Evolutionary conservation across 2,888 invertebrate genomes (phyloP).

Genomic region (Callyntrura guangdongensis): DNA sequence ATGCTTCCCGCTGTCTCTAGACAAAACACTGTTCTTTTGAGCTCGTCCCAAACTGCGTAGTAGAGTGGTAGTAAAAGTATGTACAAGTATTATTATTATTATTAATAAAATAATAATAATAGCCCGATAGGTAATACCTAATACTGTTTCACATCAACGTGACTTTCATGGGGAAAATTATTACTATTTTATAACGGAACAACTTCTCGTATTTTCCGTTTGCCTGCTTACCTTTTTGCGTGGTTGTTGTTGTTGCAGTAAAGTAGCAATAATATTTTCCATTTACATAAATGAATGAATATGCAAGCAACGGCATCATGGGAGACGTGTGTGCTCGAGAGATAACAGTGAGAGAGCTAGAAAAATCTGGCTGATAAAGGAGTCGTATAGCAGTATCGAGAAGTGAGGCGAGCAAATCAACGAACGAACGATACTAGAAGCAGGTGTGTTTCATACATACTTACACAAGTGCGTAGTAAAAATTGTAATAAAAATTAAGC

Average conservation of each 20-base stretch:
- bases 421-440: neutral
- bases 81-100: neutral
- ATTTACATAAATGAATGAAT: slow-evolving; percentile 41
- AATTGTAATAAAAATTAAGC: slow-evolving; percentile 47
- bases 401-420: neutral
- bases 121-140: neutral
- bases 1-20: neutral
- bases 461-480: slow-evolving; percentile 41
- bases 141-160: neutral
- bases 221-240: neutral
- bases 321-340: neutral
- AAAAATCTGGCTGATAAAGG: slow-evolving; percentile 9
- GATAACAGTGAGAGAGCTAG: neutral
- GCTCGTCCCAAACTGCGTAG: slow-evolving; percentile 22
- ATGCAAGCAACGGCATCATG: neutral
- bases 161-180: slow-evolving; percentile 18
- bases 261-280: neutral
- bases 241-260: slow-evolving; percentile 36
- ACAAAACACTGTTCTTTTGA: neutral
- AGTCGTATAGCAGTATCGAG: no score
- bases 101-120: neutral
- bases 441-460: slow-evolving; percentile 41
- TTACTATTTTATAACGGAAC: slow-evolving; percentile 48
- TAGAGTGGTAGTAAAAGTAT: slow-evolving; percentile 16
- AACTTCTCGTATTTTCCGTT: slow-evolving; percentile 17